Percentiles rank a stretch among this genome's conserved stretches.
phyloP scores from a whole-genome alignment of 2,113 vertebrate genomes.

The Rafetus swinhoei region DNA sequence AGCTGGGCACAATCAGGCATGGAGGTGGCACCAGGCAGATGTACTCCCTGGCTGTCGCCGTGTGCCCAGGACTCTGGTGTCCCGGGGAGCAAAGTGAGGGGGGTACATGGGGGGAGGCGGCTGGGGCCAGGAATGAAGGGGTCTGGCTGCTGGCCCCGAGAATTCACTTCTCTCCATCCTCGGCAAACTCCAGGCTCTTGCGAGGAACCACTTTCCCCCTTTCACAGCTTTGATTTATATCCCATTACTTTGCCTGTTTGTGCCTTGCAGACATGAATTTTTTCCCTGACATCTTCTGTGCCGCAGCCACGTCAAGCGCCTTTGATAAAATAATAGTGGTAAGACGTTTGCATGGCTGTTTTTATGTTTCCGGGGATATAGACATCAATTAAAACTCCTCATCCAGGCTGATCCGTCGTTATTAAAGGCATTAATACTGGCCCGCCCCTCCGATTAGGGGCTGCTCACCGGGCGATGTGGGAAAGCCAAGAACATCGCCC shows the following conservation, averaged over 20 bases:
- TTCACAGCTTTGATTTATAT: conserved; percentile 80
- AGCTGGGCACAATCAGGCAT: background rate
- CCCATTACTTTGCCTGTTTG: conserved; percentile 78
- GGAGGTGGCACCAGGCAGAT: background rate
- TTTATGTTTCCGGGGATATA: conserved; percentile 77
- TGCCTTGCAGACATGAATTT: conserved; percentile 77
- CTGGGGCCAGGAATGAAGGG: conserved; percentile 33
- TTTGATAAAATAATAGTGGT: conserved; percentile 75
- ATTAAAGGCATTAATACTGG: conserved; percentile 76
- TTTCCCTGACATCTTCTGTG: conserved; percentile 73
- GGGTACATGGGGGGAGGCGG: background rate
- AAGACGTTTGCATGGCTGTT: conserved; percentile 70
- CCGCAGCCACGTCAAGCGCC: conserved; percentile 72
- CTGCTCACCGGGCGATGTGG: conserved; percentile 64
- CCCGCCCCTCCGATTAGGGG: conserved; percentile 78
- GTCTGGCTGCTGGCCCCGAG: conserved; percentile 52
- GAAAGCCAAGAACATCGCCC: conserved; percentile 54
- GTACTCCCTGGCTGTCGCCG: background rate
- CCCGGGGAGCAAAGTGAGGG: background rate
- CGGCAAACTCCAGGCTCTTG: conserved; percentile 74
- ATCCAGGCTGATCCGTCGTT: conserved; percentile 74
- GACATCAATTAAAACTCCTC: conserved; percentile 80
- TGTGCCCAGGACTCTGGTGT: background rate
- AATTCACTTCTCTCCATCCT: conserved; percentile 68
- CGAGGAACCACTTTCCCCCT: conserved; percentile 74